Evolutionary conservation across 2,888 invertebrate genomes (phyloP), one percentile per base, ranked within the genome.

Genomic region (Vesta saturnalis): DNA sequence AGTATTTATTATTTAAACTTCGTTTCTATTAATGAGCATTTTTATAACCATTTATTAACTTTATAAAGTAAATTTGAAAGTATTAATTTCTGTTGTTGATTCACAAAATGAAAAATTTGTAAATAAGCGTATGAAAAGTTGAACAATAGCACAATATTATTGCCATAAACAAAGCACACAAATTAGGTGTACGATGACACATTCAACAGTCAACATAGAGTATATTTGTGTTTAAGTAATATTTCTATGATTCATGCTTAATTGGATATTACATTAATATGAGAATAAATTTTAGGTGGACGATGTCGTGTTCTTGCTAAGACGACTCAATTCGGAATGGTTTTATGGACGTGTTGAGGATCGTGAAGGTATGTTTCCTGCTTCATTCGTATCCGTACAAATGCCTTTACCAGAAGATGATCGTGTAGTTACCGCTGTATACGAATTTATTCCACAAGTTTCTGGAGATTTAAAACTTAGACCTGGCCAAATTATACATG

Each of bases 321-420:
- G 89, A 77, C 87, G 89, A 77, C 86, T 94, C 21, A 93, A 94
- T 79, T 87, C 88, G 30, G 94, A 94, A 74, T 96, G 96, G 96
- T 84, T 92, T 72, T 90, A 88, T 79, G 96, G 96, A 4, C 88
- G 89, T 74, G 83, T 91, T 61, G 77, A 78, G 59, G 83, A 83
- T 61, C 88, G 88, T 62, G 90, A 91, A 80, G 96, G 96, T 43
- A 90, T 95, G 74, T 95, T 96, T 84, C 96, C 96, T 0, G 85
- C 87, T 18, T 93, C 89, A 83, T 95, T 93, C 83, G 88, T 95
- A 72, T 89, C 94, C 75, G 85, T 95, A 54, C 90, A 90, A 80
- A 88, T 92, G 73, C 92, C 94, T 62, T 83, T 93, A 64, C 85
- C 87, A 22, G 85, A 84, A 72, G 79, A 79, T 60, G 74, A 77